Percentiles rank a stretch among this genome's conserved stretches.
Evolutionary conservation across 2,797 vertebrate species (phyloP).

Genomic region (Hypotaenidia philippensis): DNA sequence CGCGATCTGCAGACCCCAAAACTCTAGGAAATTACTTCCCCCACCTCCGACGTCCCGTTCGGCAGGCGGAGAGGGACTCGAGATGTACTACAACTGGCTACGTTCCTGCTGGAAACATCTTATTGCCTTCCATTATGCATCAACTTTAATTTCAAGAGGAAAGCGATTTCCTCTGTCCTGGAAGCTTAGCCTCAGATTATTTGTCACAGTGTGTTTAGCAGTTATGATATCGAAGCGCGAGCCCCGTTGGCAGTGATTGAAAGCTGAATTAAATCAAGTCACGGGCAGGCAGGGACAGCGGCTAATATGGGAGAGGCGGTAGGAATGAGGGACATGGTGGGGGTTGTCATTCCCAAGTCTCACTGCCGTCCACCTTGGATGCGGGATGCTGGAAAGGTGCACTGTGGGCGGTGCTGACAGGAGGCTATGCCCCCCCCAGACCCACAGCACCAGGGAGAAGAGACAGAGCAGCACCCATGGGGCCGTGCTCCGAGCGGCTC

Average conservation of each 20-base stretch:
- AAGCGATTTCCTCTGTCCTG: slow-evolving; percentile 63
- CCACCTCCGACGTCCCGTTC: not conserved
- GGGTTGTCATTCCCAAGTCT: too few relatives aligned
- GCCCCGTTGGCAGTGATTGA: slow-evolving; percentile 6
- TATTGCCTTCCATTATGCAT: slow-evolving; percentile 69
- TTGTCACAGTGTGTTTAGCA: slow-evolving; percentile 47
- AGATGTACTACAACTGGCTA: not conserved
- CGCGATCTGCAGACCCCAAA: slow-evolving; percentile 68
- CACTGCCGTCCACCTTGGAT: too few relatives aligned
- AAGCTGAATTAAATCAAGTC: not conserved
- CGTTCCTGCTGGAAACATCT: slow-evolving; percentile 62
- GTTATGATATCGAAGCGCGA: not conserved
- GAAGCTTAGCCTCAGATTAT: slow-evolving; percentile 60
- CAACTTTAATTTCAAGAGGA: slow-evolving; percentile 64
- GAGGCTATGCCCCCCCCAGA: too few relatives aligned
- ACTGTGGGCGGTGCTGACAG: too few relatives aligned
- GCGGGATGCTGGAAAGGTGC: too few relatives aligned
- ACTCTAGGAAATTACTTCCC: slow-evolving; percentile 55
- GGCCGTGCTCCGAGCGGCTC: not conserved
- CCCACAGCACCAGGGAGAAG: too few relatives aligned
- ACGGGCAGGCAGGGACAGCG: not conserved
- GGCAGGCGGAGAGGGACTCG: not conserved
- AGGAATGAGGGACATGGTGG: accelerated
- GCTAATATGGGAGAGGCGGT: accelerated
- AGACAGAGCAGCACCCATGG: not conserved